Conservation (phyloP, 1,140 invertebrate species). For the Venturia canescens region DNA sequence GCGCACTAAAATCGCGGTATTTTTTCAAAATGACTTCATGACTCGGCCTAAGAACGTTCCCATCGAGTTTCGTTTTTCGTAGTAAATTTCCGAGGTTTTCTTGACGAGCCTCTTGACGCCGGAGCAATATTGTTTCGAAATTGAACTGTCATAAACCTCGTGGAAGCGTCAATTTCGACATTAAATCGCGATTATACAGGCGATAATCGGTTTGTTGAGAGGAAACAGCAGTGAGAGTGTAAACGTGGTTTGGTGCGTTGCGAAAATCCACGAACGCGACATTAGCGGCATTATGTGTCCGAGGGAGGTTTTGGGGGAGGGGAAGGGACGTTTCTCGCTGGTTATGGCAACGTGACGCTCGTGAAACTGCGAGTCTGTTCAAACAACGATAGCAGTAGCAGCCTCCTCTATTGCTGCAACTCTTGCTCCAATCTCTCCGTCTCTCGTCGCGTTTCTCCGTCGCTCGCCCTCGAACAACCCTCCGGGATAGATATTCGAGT, state of each 20-base stretch:
- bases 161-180: background rate
- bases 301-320: constrained; percentile 17
- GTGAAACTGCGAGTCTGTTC: constrained; percentile 75
- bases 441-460: constrained; percentile 39
- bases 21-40: too few relatives aligned
- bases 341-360: constrained; percentile 55
- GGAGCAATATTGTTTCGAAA: too few relatives aligned
- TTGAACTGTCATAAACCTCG: background rate
- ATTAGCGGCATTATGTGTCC: constrained; percentile 69
- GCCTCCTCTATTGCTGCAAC: constrained; percentile 60
- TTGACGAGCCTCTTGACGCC: too few relatives aligned
- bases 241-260: constrained; percentile 9
- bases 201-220: constrained; percentile 25
- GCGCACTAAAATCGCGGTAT: too few relatives aligned
- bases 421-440: constrained; percentile 1
- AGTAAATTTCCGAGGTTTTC: too few relatives aligned
- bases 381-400: constrained; percentile 76
- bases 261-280: constrained; percentile 46
- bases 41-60: too few relatives aligned
- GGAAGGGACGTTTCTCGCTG: background rate
- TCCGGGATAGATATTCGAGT: constrained; percentile 33
- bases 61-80: too few relatives aligned
- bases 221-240: constrained; percentile 16
- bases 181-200: background rate
- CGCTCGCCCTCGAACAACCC: constrained; percentile 40